Conservation (phyloP, 2,797 vertebrate species). For the Bryconaethiops microstoma region DNA sequence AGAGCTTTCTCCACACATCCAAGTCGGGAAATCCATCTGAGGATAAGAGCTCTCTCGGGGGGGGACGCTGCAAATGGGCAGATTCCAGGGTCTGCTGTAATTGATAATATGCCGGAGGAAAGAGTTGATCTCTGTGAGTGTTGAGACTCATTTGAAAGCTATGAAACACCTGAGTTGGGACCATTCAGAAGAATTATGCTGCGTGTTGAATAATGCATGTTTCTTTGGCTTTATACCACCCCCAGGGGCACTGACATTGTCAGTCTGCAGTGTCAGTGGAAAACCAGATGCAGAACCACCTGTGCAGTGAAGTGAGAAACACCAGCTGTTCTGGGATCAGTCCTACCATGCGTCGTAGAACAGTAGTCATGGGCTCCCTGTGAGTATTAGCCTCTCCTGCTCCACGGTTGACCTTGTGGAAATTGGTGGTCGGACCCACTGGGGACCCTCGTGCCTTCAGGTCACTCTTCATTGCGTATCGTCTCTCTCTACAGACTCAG, state of each 20-base stretch:
- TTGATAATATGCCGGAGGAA: constrained; percentile 69
- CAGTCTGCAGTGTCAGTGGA: constrained; percentile 9
- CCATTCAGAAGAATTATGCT: constrained; percentile 35
- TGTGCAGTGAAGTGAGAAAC: constrained; percentile 49
- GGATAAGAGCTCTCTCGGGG: constrained; percentile 65
- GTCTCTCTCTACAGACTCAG: constrained; percentile 63
- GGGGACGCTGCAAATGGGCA: constrained; percentile 54
- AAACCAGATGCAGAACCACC: constrained; percentile 30
- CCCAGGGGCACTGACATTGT: constrained; percentile 30
- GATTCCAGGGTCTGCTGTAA: constrained; percentile 62
- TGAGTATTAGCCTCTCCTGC: constrained; percentile 64
- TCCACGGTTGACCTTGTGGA: constrained; percentile 76
- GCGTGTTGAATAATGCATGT: constrained; percentile 40
- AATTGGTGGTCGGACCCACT: constrained; percentile 70
- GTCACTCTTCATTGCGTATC: constrained; percentile 67
- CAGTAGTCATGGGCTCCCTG: constrained; percentile 51
- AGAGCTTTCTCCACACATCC: constrained; percentile 51
- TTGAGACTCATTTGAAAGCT: constrained; percentile 44
- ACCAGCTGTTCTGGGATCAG: constrained; percentile 57
- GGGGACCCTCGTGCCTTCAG: constrained; percentile 54
- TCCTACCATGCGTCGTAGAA: constrained; percentile 60
- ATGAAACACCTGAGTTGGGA: constrained; percentile 40
- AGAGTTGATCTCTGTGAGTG: constrained; percentile 62
- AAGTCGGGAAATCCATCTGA: constrained; percentile 64
- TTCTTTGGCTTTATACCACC: constrained; percentile 1